A percentile compares a stretch with the other conserved stretches of the same genome.
Conservation (phyloP, 2,797 vertebrate genomes). For the Dromococcyx pavoninus region DNA sequence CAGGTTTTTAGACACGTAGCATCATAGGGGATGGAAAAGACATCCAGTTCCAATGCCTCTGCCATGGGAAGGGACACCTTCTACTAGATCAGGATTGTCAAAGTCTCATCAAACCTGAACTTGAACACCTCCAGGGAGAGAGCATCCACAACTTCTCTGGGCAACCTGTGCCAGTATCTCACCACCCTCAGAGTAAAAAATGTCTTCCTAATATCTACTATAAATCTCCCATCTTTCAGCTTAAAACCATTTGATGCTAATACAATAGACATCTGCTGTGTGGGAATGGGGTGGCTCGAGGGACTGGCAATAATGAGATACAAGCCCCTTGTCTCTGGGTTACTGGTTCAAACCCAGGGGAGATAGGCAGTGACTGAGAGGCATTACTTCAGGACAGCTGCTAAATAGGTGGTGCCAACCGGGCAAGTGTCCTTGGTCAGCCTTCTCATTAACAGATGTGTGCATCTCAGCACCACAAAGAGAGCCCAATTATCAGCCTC, state of each 20-base stretch:
- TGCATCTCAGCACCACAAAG: neutral
- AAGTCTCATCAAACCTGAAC: too few relatives aligned
- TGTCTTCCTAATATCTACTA: too few relatives aligned
- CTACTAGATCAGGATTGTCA: too few relatives aligned
- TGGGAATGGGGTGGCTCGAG: neutral
- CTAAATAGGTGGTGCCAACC: neutral
- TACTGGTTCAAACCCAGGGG: neutral
- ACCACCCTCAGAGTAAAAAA: too few relatives aligned
- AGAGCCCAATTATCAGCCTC: conserved; percentile 17
- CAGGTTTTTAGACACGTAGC: neutral
- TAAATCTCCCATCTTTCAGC: neutral
- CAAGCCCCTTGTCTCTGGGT: neutral
- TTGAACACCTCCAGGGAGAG: too few relatives aligned
- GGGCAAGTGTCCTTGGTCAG: neutral
- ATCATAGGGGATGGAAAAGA: too few relatives aligned
- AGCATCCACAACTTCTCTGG: too few relatives aligned
- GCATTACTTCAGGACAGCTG: conserved; percentile 28
- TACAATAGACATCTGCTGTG: neutral
- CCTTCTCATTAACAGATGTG: conserved; percentile 29
- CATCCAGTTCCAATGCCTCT: too few relatives aligned
- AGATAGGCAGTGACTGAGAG: neutral
- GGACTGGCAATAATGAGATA: neutral
- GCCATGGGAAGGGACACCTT: too few relatives aligned
- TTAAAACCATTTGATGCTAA: neutral
- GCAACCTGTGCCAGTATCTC: too few relatives aligned